Evolutionary conservation across 2,888 invertebrate species (phyloP), one percentile per base, ranked within the genome.

Genomic region (Eulithis prunata): DNA sequence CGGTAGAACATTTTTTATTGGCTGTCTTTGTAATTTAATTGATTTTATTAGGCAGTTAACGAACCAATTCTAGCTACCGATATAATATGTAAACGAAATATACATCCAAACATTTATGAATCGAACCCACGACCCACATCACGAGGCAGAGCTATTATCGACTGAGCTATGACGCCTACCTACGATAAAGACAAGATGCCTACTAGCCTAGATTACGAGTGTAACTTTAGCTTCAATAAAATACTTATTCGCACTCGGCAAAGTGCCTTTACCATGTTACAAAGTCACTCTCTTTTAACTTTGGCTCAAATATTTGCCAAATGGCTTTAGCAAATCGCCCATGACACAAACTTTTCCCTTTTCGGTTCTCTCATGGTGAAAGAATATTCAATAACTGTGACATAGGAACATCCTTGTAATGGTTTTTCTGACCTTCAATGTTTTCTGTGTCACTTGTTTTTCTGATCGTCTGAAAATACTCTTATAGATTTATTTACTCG

Each of bases 241-340:
- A 47, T 47, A 14, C 47, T 47, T 47, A 47, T 2, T 6, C 10
- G 8, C 21, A 49, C 8, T 49, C 5, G 11, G 21, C 7, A 49
- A 49, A 49, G 49, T 49, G 49, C 21, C 21, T 21, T 3, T 5
- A 49, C 49, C 10, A 75, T 72, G 77, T 78, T 74, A 78, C 75
- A 72, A 8, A 77, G 77, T 75, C 80, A 76, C 78, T 71, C 73
- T 80, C 21, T 78, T 80, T 78, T 76, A 82, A 83, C 79, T 83
- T 74, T 67, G 71, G 72, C 71, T 73, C 69, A 71, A 74, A 77
- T 79, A 81, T 84, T 81, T 85, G 85, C 84, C 84, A 84, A 86
- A 86, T 82, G 82, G 83, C 70, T 75, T 73, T 72, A 75, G 78
- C 80, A 83, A 85, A 85, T 83, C 81, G 81, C 79, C 84, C 84